Conservation (phyloP, 2,797 vertebrate genomes). For the Oreochromis mossambicus region DNA sequence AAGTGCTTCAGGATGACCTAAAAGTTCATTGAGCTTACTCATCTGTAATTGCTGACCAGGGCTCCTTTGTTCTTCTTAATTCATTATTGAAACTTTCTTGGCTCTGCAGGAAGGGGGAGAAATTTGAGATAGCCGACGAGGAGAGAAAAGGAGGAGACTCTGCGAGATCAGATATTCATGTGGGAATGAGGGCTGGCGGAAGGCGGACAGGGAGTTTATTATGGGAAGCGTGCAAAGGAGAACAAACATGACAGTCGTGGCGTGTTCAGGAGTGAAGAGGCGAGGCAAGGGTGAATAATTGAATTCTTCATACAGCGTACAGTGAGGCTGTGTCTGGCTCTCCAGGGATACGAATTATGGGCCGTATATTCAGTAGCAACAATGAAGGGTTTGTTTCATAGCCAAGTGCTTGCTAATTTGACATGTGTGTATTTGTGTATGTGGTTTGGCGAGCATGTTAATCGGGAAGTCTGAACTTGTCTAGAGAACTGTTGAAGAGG, state of each 20-base stretch:
- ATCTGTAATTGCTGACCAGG: background rate
- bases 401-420: background rate
- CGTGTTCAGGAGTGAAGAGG: slow-evolving; percentile 39
- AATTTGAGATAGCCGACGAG: background rate
- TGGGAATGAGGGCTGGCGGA: background rate
- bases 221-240: slow-evolving; percentile 19
- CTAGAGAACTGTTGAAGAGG: background rate
- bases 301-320: slow-evolving; percentile 11
- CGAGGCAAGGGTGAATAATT: slow-evolving; percentile 61
- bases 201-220: slow-evolving; percentile 1
- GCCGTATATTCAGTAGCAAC: slow-evolving; percentile 17
- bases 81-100: background rate
- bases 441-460: slow-evolving; percentile 6
- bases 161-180: slow-evolving; percentile 2
- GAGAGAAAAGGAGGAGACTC: slow-evolving; percentile 31
- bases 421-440: background rate
- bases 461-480: background rate
- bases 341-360: background rate
- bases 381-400: slow-evolving; percentile 41
- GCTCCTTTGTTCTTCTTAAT: background rate
- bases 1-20: background rate
- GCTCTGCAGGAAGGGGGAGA: background rate
- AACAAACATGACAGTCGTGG: slow-evolving; percentile 23
- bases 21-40: background rate
- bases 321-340: slow-evolving; percentile 10